phyloP scores from a whole-genome alignment of 2,113 vertebrate genomes.

The Onychostoma macrolepis region DNA sequence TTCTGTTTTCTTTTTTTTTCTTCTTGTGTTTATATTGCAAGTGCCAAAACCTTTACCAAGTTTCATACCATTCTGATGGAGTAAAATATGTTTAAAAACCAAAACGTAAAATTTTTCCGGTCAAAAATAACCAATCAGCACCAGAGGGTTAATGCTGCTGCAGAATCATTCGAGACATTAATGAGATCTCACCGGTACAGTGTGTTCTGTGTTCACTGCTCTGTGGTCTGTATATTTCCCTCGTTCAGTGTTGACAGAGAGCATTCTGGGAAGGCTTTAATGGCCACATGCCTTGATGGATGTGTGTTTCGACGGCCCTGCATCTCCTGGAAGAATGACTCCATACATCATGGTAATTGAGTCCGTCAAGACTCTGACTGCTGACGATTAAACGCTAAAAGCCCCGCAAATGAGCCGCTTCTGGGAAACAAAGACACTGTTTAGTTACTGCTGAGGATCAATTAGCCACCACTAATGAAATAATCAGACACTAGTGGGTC shows the following conservation, averaged over 20 bases:
- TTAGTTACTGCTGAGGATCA: conserved; percentile 66
- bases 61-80: too few relatives aligned
- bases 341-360: conserved; percentile 90
- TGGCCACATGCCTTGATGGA: conserved; percentile 76
- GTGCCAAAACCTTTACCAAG: too few relatives aligned
- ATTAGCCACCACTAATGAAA: conserved; percentile 71
- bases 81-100: too few relatives aligned
- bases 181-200: background rate
- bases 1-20: too few relatives aligned
- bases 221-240: background rate
- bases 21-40: too few relatives aligned
- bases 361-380: conserved; percentile 69
- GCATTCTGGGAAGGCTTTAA: conserved; percentile 68
- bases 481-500: conserved; percentile 50
- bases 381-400: conserved; percentile 74
- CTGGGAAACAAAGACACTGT: conserved; percentile 62
- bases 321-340: conserved; percentile 67
- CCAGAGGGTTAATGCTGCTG: too few relatives aligned
- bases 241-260: background rate
- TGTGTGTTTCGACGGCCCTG: conserved; percentile 67
- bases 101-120: too few relatives aligned
- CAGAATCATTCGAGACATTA: background rate
- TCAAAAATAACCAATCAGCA: too few relatives aligned
- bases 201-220: background rate
- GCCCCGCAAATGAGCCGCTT: conserved; percentile 71